These are phyloP conservation scores for Sphaerophoria rueppellii DNA, from an alignment of 2,888 invertebrate genomes.

Conservation along the genomic window DNA sequence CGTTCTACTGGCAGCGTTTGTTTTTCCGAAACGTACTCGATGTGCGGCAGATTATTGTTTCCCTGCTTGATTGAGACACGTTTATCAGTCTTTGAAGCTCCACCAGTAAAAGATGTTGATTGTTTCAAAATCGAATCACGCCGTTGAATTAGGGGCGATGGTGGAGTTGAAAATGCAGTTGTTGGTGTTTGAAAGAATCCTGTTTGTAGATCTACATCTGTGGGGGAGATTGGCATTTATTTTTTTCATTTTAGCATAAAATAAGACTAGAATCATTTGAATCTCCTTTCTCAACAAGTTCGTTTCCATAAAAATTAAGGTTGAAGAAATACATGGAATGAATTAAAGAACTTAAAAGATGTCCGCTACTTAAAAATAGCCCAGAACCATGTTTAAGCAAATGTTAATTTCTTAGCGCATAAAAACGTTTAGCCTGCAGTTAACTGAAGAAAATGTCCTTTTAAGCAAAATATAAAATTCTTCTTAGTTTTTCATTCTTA, in stretches of 20 bases:
- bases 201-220: constrained; percentile 75
- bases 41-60: constrained; percentile 76
- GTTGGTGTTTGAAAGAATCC: constrained; percentile 74
- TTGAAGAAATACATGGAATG: no score
- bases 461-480: no score
- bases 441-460: no score
- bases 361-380: no score
- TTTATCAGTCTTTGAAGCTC: constrained; percentile 79
- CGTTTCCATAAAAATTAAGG: no score
- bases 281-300: no score
- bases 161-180: constrained; percentile 73
- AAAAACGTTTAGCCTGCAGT: no score
- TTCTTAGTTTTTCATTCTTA: no score
- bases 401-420: no score
- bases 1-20: constrained; percentile 67
- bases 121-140: constrained; percentile 82
- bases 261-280: no score
- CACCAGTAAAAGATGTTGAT: constrained; percentile 75
- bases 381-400: no score
- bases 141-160: constrained; percentile 78
- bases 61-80: constrained; percentile 81
- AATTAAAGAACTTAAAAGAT: no score
- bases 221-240: constrained; percentile 21
- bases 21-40: constrained; percentile 80
- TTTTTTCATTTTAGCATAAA: constrained; percentile 17